Conservation (phyloP, 2,888 invertebrate species). For the Xylota segnis region DNA sequence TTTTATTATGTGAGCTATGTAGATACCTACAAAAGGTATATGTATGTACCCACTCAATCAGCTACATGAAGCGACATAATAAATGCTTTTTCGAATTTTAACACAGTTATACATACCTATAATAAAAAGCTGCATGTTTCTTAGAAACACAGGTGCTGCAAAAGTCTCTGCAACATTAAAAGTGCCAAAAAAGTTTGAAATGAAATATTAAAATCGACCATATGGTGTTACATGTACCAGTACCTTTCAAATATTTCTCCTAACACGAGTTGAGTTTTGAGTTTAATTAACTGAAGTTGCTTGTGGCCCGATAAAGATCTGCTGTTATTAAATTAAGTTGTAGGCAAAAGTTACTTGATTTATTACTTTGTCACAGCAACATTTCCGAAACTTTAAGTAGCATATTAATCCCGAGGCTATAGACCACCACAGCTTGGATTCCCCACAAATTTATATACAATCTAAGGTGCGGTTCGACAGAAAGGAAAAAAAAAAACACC, state of each 20-base stretch:
- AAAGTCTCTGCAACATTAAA: slow-evolving; percentile 35
- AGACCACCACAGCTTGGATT: slow-evolving; percentile 33
- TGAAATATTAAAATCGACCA: slow-evolving; percentile 66
- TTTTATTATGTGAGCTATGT: too few species aligned
- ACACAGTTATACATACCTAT: slow-evolving; percentile 6
- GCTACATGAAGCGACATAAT: slow-evolving; percentile 20
- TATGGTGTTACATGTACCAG: slow-evolving; percentile 56
- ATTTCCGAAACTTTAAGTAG: slow-evolving; percentile 50
- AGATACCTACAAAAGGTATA: slow-evolving; percentile 1
- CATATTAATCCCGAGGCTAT: slow-evolving; percentile 29
- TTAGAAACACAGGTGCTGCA: slow-evolving; percentile 30
- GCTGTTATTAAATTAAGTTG: slow-evolving; percentile 61
- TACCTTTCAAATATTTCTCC: slow-evolving; percentile 40
- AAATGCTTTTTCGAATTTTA: slow-evolving; percentile 28
- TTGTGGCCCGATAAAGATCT: slow-evolving; percentile 44
- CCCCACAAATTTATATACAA: slow-evolving; percentile 14
- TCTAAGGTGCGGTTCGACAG: neutral
- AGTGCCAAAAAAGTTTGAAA: slow-evolving; percentile 57
- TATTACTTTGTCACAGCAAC: slow-evolving; percentile 51
- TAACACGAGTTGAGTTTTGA: slow-evolving; percentile 48
- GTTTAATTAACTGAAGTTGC: slow-evolving; percentile 63
- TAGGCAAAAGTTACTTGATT: slow-evolving; percentile 66
- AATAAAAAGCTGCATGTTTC: slow-evolving; percentile 31
- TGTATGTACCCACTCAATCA: slow-evolving; percentile 11
- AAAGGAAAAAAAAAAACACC: neutral